These are phyloP conservation scores for Micromesistius poutassou DNA, from an alignment of 2,797 vertebrate species.

Conservation along the genomic window DNA sequence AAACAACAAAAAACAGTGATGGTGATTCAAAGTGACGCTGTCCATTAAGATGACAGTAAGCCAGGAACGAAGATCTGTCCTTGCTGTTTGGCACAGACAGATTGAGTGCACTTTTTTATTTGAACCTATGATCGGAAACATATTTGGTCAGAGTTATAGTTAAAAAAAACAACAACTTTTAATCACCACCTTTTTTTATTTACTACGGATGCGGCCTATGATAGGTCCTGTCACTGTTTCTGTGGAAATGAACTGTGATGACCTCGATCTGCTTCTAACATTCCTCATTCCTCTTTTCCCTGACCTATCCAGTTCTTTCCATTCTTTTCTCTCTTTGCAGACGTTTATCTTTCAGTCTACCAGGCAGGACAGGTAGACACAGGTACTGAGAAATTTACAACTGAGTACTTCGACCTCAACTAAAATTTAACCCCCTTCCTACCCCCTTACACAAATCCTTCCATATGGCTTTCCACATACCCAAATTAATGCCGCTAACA, in stretches of 20 bases:
- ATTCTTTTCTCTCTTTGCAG: slow-evolving; percentile 98
- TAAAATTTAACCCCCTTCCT: slow-evolving; percentile 47
- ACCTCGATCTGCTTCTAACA: slow-evolving; percentile 79
- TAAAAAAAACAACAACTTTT: slow-evolving; percentile 4
- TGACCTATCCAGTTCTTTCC: slow-evolving; percentile 98
- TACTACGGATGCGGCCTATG: slow-evolving; percentile 64
- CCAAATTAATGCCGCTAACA: slow-evolving; percentile 85
- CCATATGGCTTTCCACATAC: slow-evolving; percentile 75
- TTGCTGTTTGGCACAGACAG: slow-evolving; percentile 17
- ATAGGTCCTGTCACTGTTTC: slow-evolving; percentile 70
- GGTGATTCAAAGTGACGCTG: slow-evolving; percentile 44
- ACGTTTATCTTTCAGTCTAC: slow-evolving; percentile 99
- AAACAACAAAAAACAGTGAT: slow-evolving; percentile 26
- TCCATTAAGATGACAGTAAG: slow-evolving; percentile 37
- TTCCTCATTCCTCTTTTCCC: slow-evolving; percentile 89
- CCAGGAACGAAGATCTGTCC: slow-evolving; percentile 27
- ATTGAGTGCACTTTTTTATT: slow-evolving; percentile 22
- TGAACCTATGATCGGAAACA: background rate
- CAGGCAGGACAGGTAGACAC: slow-evolving; percentile 99
- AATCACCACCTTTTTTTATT: background rate
- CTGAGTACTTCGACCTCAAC: slow-evolving; percentile 65
- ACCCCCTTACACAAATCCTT: slow-evolving; percentile 34
- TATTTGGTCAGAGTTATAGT: background rate
- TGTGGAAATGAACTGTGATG: slow-evolving; percentile 78
- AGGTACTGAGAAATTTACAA: slow-evolving; percentile 92